phyloP scores from a whole-genome alignment of 2,888 invertebrate genomes.

The Hirtodrosophila alboralis region DNA sequence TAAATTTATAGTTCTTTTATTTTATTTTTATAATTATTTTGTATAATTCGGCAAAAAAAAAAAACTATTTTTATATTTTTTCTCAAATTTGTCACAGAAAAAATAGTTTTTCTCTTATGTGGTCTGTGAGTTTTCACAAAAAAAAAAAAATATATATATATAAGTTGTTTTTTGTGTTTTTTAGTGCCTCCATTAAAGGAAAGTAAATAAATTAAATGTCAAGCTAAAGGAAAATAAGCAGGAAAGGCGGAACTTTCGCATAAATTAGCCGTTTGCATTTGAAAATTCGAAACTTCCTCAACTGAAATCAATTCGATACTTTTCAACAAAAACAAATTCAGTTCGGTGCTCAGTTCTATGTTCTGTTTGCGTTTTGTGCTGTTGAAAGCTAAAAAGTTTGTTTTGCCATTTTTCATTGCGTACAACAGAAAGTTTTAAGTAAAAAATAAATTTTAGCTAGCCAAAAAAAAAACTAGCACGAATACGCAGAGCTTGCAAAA shows the following conservation, averaged over 20 bases:
- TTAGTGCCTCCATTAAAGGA: conserved; percentile 41
- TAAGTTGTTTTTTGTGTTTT: conserved; percentile 15
- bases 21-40: too few relatives aligned
- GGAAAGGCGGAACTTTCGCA: conserved; percentile 72
- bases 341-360: conserved; percentile 25
- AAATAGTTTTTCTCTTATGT: too few relatives aligned
- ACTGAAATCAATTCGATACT: conserved; percentile 76
- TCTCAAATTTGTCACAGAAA: too few relatives aligned
- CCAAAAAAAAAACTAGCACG: conserved; percentile 46
- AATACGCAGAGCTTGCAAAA: conserved; percentile 38
- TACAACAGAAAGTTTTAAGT: conserved; percentile 79
- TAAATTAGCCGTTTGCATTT: conserved; percentile 77
- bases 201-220: conserved; percentile 69
- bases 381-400: conserved; percentile 74
- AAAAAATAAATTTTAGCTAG: conserved; percentile 76
- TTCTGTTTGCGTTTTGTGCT: conserved; percentile 46
- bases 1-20: too few relatives aligned
- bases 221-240: conserved; percentile 44
- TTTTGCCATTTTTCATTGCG: conserved; percentile 77
- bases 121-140: not conserved
- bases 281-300: conserved; percentile 68
- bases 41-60: too few relatives aligned
- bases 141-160: conserved; percentile 1
- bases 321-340: conserved; percentile 61
- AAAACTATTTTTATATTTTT: too few relatives aligned